Base-by-base conservation (phyloP, 2,113 vertebrate species). In the Caretta caretta region DNA sequence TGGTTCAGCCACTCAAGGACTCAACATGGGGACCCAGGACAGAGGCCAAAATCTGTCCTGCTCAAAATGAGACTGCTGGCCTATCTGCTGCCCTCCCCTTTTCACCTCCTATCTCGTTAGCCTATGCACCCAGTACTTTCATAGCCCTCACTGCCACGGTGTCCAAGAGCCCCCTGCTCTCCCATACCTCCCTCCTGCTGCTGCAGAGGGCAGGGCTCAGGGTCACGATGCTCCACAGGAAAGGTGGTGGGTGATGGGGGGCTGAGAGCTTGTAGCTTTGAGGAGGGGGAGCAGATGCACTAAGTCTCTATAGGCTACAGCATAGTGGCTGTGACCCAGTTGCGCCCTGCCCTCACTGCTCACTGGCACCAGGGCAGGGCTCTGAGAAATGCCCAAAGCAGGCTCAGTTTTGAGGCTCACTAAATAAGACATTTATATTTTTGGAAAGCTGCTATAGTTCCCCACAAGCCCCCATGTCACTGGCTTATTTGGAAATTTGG, bases 221-320 rank as follows among this genome's bases (percentile, higher is more conserved):
- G 31, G 59, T 35, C 59, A 35, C 5, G 59, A 31, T 1, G 59
- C 59, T 8, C 31, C 62, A 10, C 20, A 38, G 65, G 65, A 10
- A 69, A 82, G 51, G 35, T 22, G n/a, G 35, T 54, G 35, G 50
- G 11, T 46, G 0, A 7, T 6, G 38, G 25, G 13, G 13, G 5
- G 12, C 72, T 46, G 72, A 75, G 31, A 65, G 1, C 62, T 17
- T 65, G 6, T 19, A 35, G 31, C 31, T 38, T n/a, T 10, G 19
- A 38, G 0, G 25, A 78, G 42, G 6, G 7, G 25, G 22, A 78
- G 75, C 42, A 16, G 42, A 78, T 3, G 20, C 12, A 14, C 46
- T 6, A 17, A 20, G 42, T 8, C 49, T n/a, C 87, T 1, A 8
- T 0, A 0, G 62, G 27, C 31, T 27, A n/a, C 0, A 20, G 72